Percentiles rank a stretch among this genome's conserved stretches.
Evolutionary conservation across 2,797 vertebrate species (phyloP).

Genomic region (Hapalemur alaotrensis): DNA sequence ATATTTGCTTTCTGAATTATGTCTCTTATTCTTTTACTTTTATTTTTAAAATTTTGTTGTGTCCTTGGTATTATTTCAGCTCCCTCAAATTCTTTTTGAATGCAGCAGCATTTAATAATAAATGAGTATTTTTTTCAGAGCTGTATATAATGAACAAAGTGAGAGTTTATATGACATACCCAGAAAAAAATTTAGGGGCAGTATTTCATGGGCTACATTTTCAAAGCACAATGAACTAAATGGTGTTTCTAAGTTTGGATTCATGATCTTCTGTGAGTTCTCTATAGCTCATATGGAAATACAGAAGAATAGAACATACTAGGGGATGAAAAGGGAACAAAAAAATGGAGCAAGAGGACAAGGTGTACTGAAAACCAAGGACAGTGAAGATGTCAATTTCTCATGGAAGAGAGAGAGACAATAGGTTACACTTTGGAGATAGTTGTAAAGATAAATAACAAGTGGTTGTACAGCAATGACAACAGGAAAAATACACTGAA

Average conservation of each 20-base stretch:
- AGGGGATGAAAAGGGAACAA: neutral
- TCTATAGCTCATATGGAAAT: neutral
- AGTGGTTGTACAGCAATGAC: neutral
- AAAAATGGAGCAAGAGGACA: neutral
- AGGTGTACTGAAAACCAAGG: neutral
- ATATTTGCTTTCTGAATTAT: neutral
- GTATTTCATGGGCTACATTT: slow-evolving; percentile 20
- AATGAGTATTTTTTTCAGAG: slow-evolving; percentile 38
- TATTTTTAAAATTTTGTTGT: neutral
- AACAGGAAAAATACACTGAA: neutral
- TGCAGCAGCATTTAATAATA: slow-evolving; percentile 25
- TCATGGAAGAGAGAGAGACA: neutral
- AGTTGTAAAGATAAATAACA: neutral
- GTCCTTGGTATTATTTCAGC: neutral
- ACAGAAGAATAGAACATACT: neutral
- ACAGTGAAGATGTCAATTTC: neutral
- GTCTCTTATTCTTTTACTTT: slow-evolving; percentile 6
- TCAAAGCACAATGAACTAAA: slow-evolving; percentile 39
- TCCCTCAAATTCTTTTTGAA: slow-evolving; percentile 20
- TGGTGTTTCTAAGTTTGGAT: neutral
- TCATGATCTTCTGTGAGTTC: neutral
- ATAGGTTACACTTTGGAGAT: neutral
- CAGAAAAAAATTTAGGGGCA: slow-evolving; percentile 22
- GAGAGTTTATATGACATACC: neutral
- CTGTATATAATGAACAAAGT: neutral